Conservation (phyloP, 2,797 vertebrate genomes). For the Scyliorhinus canicula region DNA sequence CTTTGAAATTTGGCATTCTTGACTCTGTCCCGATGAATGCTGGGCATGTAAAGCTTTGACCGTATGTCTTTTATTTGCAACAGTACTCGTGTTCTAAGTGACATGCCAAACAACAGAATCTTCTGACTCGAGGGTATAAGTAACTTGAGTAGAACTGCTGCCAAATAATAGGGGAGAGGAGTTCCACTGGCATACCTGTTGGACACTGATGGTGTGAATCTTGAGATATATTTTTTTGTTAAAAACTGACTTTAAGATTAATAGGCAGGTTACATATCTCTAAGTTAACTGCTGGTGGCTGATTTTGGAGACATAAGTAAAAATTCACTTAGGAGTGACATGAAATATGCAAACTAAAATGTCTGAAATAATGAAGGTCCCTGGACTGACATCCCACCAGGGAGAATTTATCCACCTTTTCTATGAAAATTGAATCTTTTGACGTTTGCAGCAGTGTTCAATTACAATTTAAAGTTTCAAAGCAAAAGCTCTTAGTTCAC, state of each 20-base stretch:
- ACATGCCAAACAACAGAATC: too few relatives aligned
- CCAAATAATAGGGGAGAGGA: background rate
- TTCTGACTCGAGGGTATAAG: background rate
- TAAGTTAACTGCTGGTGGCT: background rate
- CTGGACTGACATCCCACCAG: background rate
- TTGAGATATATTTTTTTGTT: background rate
- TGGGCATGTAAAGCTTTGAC: too few relatives aligned
- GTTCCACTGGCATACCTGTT: background rate
- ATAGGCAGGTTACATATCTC: background rate
- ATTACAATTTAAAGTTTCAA: background rate
- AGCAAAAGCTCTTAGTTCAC: background rate
- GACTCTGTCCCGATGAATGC: too few relatives aligned
- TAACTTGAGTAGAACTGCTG: background rate
- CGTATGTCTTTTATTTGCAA: too few relatives aligned
- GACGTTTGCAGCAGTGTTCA: background rate
- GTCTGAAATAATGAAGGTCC: background rate
- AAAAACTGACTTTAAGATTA: too few relatives aligned
- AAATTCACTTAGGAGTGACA: background rate
- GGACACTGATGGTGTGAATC: background rate
- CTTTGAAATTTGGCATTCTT: too few relatives aligned
- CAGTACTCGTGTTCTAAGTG: too few relatives aligned
- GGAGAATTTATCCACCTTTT: background rate
- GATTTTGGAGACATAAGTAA: background rate
- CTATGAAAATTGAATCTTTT: background rate
- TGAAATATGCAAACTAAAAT: background rate